phyloP scores from a whole-genome alignment of 2,113 vertebrate species.

The Casuarius casuarius region DNA sequence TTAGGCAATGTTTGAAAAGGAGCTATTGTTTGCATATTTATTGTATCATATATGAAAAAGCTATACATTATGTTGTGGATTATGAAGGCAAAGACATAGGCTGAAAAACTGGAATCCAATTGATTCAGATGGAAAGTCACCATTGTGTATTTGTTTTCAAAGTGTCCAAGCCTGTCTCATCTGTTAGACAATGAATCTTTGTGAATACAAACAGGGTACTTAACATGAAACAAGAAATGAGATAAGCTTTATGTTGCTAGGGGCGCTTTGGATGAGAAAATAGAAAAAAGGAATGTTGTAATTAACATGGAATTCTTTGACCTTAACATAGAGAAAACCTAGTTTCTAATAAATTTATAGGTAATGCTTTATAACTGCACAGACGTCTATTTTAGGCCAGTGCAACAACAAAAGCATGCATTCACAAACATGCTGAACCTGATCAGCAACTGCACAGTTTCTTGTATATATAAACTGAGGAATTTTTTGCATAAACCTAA shows the following conservation, averaged over 20 bases:
- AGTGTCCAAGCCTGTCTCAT: background rate
- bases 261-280: background rate
- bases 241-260: background rate
- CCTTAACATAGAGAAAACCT: background rate
- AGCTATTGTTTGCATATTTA: background rate
- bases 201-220: background rate
- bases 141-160: background rate
- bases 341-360: background rate
- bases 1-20: background rate
- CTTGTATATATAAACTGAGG: background rate
- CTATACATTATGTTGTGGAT: background rate
- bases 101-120: background rate
- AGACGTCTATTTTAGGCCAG: background rate
- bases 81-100: background rate
- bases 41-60: background rate
- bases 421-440: background rate
- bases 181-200: background rate
- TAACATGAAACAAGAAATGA: too few relatives aligned
- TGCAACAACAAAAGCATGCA: background rate
- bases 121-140: background rate
- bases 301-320: background rate
- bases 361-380: background rate
- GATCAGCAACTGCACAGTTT: background rate
- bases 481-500: background rate
- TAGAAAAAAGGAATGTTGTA: background rate